Evolutionary conservation across 2,888 invertebrate genomes (phyloP).

Genomic region (Sialis lutaria): DNA sequence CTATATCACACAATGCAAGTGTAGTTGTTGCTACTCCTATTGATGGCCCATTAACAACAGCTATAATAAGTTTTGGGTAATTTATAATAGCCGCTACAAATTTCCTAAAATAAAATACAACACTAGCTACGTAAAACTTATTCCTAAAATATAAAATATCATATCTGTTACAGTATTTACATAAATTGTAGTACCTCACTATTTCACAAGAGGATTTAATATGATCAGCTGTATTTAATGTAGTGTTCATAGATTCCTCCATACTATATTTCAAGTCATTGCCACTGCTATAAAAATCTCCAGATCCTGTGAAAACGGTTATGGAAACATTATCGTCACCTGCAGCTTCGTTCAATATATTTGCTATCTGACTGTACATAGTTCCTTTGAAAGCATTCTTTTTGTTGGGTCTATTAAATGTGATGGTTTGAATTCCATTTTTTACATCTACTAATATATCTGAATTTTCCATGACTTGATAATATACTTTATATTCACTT

Average conservation of each 20-base stretch:
- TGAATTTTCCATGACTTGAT: not conserved
- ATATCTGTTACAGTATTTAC: not conserved
- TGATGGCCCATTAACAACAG: constrained; percentile 85
- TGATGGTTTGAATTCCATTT: constrained; percentile 38
- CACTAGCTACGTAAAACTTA: not conserved
- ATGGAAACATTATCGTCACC: constrained; percentile 44
- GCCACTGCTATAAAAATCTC: constrained; percentile 71
- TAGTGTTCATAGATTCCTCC: not conserved
- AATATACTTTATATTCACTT: no score
- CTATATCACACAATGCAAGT: constrained; percentile 69
- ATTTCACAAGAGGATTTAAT: not conserved
- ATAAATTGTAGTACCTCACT: not conserved
- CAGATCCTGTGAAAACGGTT: constrained; percentile 63
- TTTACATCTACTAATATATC: constrained; percentile 11
- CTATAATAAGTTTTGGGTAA: constrained; percentile 76
- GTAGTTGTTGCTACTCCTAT: constrained; percentile 81
- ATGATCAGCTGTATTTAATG: not conserved
- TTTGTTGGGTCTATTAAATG: constrained; percentile 57
- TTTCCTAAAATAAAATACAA: constrained; percentile 25
- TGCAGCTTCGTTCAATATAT: constrained; percentile 49
- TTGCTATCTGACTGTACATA: constrained; percentile 48
- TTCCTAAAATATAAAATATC: no score
- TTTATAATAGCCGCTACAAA: constrained; percentile 63
- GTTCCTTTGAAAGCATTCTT: constrained; percentile 58
- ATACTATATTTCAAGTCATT: constrained; percentile 42